phyloP scores from a whole-genome alignment of 2,113 vertebrate genomes.

The Cathartes aura region DNA sequence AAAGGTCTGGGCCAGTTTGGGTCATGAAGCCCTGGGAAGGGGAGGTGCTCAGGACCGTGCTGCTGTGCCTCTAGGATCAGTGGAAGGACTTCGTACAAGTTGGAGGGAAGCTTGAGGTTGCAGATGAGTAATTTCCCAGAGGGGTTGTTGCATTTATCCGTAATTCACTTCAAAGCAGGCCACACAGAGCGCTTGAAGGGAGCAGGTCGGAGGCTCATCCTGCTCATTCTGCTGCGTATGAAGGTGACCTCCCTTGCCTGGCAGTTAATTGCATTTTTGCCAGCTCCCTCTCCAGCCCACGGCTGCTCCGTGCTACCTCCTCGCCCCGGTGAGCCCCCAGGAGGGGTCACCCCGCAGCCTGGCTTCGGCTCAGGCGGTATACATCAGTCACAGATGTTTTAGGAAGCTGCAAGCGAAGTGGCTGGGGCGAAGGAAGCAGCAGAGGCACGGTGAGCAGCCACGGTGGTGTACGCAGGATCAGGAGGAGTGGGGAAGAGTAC shows the following conservation, averaged over 20 bases:
- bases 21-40: neutral
- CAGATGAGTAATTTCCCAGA: neutral
- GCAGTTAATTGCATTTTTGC: neutral
- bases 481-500: neutral
- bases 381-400: fast-evolving
- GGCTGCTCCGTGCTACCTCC: fast-evolving
- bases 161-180: neutral
- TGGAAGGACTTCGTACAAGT: neutral
- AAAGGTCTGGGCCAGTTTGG: neutral
- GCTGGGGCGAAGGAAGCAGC: neutral
- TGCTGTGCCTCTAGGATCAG: neutral
- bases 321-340: fast-evolving
- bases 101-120: neutral
- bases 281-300: neutral
- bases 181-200: neutral
- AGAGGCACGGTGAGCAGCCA: neutral
- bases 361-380: fast-evolving
- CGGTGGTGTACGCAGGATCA: fast-evolving
- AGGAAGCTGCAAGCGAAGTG: neutral
- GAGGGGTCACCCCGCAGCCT: neutral
- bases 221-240: neutral
- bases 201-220: neutral
- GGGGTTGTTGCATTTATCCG: neutral
- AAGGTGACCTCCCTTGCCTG: neutral
- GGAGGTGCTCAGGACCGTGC: neutral